These are phyloP conservation scores for Notothenia rossii DNA, from an alignment of 2,113 vertebrate species.

Conservation along the genomic window DNA sequence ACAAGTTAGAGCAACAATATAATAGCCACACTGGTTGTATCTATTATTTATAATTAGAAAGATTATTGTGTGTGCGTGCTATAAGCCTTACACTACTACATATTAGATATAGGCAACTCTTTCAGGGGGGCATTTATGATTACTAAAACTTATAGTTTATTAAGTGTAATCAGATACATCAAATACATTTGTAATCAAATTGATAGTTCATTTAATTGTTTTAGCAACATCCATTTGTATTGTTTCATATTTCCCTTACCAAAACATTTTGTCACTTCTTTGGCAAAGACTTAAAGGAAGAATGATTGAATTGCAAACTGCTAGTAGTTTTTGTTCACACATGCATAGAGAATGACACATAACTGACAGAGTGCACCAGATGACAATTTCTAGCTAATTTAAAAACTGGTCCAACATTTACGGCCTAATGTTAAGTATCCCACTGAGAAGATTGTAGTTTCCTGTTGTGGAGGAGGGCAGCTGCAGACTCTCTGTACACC, in stretches of 20 bases:
- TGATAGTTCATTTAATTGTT: neutral
- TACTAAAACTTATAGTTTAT: no score
- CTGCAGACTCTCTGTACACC: neutral
- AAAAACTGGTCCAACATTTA: constrained; percentile 5
- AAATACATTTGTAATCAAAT: neutral
- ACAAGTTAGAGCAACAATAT: constrained; percentile 2
- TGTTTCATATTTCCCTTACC: no score
- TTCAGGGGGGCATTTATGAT: neutral
- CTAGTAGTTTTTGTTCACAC: neutral
- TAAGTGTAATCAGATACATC: neutral
- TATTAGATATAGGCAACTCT: neutral
- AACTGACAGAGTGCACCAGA: neutral
- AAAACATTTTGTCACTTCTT: neutral
- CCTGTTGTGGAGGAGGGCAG: neutral
- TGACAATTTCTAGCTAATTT: constrained; percentile 1
- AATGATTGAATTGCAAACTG: neutral
- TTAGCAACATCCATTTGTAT: neutral
- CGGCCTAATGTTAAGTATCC: neutral
- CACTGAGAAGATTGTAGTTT: neutral
- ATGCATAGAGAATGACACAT: constrained; percentile 10
- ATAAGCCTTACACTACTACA: neutral
- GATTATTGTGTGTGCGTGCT: neutral
- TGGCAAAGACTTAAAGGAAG: neutral
- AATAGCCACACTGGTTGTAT: neutral
- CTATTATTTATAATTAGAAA: neutral